Percentiles rank a stretch among this genome's conserved stretches.
These are phyloP conservation scores for Leucoma salicis DNA, from an alignment of 2,888 invertebrate genomes.

Conservation along the genomic window DNA sequence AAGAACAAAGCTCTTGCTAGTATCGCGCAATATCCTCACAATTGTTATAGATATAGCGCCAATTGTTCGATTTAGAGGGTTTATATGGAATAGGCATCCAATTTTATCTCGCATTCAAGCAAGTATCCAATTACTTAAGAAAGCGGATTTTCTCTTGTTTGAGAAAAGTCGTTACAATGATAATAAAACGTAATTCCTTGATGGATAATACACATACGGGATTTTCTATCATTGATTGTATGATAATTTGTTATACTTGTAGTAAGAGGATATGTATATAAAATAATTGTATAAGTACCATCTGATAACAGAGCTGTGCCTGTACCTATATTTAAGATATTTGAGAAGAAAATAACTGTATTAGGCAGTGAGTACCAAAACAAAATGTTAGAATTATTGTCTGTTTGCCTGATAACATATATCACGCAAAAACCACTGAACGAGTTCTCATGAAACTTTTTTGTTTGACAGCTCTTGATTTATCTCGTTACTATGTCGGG, in stretches of 20 bases:
- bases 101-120: constrained; percentile 58
- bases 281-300: no score
- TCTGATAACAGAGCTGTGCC: no score
- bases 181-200: constrained; percentile 38
- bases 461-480: no score
- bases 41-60: constrained; percentile 30
- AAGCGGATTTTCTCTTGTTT: constrained; percentile 42
- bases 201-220: constrained; percentile 11
- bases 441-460: no score
- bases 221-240: not conserved
- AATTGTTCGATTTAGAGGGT: constrained; percentile 49
- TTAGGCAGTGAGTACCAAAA: no score
- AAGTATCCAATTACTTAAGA: constrained; percentile 71
- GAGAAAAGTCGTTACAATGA: constrained; percentile 42
- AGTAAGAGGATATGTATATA: constrained; percentile 14
- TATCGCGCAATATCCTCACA: constrained; percentile 24
- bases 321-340: no score
- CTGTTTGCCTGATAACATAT: no score
- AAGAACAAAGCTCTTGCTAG: constrained; percentile 25
- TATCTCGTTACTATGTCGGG: no score
- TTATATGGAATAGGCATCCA: constrained; percentile 45
- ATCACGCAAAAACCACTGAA: no score
- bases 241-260: not conserved
- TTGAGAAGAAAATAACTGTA: no score
- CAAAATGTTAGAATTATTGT: no score